Percentiles rank a stretch among this genome's conserved stretches.
Conservation (phyloP, 92 coral and sea anemone species). For the Epizoanthus scotinus region DNA sequence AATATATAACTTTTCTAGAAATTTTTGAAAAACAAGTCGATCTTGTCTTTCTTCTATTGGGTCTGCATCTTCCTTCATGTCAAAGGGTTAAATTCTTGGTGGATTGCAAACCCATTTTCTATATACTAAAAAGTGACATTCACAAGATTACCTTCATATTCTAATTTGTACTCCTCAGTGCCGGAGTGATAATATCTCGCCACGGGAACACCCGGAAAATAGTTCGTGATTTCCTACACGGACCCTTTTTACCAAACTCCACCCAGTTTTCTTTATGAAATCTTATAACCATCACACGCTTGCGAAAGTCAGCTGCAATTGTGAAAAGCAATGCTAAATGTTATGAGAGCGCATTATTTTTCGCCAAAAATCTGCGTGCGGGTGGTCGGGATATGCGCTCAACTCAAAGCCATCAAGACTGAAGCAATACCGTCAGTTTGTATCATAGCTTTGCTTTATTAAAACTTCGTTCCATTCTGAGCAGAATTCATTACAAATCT, state of each 20-base stretch:
- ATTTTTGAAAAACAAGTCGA: not conserved
- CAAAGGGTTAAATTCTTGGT: not conserved
- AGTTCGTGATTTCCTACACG: slow-evolving; percentile 35
- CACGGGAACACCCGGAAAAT: slow-evolving; percentile 38
- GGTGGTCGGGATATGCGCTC: slow-evolving; percentile 53
- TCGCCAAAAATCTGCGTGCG: slow-evolving; percentile 48
- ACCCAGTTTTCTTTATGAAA: slow-evolving; percentile 30
- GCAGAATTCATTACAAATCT: slow-evolving; percentile 89
- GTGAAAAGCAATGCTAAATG: slow-evolving; percentile 28
- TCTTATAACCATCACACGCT: slow-evolving; percentile 27
- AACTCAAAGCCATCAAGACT: slow-evolving; percentile 27
- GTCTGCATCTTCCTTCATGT: no score
- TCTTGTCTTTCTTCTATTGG: not conserved
- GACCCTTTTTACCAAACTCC: slow-evolving; percentile 32
- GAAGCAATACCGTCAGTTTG: slow-evolving; percentile 48
- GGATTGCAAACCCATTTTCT: not conserved
- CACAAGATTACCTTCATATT: slow-evolving; percentile 36
- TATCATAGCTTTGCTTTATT: slow-evolving; percentile 69
- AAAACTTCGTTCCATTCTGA: slow-evolving; percentile 82
- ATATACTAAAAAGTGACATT: slow-evolving; percentile 19
- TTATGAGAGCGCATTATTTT: slow-evolving; percentile 39
- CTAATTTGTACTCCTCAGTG: slow-evolving; percentile 53
- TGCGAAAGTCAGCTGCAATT: slow-evolving; percentile 6
- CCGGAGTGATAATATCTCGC: slow-evolving; percentile 50
- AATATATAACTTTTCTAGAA: not conserved